A percentile compares a stretch with the other conserved stretches of the same genome.
Conservation (phyloP, 30 jellyfish, hydroid and myxozoan genomes). For the Morbakka virulenta region DNA sequence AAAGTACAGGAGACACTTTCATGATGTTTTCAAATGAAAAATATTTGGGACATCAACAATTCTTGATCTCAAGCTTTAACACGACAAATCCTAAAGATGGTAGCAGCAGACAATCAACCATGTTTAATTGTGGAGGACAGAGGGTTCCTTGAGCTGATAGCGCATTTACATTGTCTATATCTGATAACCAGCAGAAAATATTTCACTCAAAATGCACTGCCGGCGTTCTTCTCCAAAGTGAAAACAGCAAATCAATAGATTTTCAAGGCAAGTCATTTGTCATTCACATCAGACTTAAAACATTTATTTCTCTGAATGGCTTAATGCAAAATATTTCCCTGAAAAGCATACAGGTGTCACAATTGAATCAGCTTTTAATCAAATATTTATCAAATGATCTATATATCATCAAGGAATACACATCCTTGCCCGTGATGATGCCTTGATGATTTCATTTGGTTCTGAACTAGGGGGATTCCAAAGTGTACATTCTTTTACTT, state of each 20-base stretch:
- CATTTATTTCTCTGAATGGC: too few relatives aligned
- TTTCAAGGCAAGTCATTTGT: constrained; percentile 34
- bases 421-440: too few relatives aligned
- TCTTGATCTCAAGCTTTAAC: constrained; percentile 21
- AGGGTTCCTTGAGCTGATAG: constrained; percentile 46
- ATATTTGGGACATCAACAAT: constrained; percentile 43
- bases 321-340: too few relatives aligned
- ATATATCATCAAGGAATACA: too few relatives aligned
- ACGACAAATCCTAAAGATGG: constrained; percentile 31
- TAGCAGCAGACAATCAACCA: constrained; percentile 63
- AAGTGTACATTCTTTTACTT: too few relatives aligned
- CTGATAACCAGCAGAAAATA: constrained; percentile 47
- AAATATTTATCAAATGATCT: too few relatives aligned
- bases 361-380: too few relatives aligned
- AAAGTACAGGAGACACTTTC: constrained; percentile 11
- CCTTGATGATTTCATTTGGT: too few relatives aligned
- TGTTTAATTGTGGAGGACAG: constrained; percentile 45
- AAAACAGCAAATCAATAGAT: constrained; percentile 15
- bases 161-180: constrained; percentile 48
- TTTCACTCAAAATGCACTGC: constrained; percentile 37
- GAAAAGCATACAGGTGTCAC: too few relatives aligned
- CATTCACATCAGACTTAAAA: constrained; percentile 62
- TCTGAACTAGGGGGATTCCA: too few relatives aligned
- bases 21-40: constrained; percentile 9
- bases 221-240: constrained; percentile 23